Evolutionary conservation across 2,888 invertebrate species (phyloP), one percentile per base, ranked within the genome.

Genomic region (Drosophila neoperkinsi): DNA sequence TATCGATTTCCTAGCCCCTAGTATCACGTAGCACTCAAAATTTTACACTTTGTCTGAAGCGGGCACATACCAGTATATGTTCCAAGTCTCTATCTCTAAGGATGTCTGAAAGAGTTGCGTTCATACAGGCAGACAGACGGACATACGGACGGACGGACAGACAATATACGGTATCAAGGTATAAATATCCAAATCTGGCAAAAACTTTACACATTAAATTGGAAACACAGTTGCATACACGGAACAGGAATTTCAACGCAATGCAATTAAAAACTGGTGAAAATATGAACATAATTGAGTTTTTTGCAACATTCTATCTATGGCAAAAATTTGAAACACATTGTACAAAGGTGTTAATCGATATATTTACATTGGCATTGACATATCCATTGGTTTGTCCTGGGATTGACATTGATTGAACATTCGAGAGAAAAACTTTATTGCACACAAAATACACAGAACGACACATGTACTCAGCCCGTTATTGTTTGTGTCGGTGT

Each of bases 321-420:
- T 79, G 60, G 60, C 31, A 73, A 77, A 73, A 16, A 33, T 11
- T 18, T 33, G 31, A 38, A 33, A 25, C 1, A 10, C 36, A 36
- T 49, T 25, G 28, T 4, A 41, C 62, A 53, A 46, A 46, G 16
- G 60, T 50, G 63, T 80, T 66, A 71, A 66, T 80, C 77, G 66
- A 33, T n/a, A 28, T 36, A 25, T 34, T 58, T 5, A 28, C 41
- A 25, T 13, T 50, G 34, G 34, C 36, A 9, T 52, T 33, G 36
- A 11, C 28, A n/a, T 18, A 28, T 41, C 25, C 30, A 31, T n/a
- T 25, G 28, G 43, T 4, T 25, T 11, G 13, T 7, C 18, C 21
- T 43, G 41, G 33, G 38, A 41, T 28, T 52, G 49, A 33, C 46
- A 38, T 46, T 62, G 21, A 72, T 60, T 58, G 50, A 56, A n/a